These are phyloP conservation scores for Sphaerolaimus hirsutus DNA, from an alignment of 2,888 invertebrate species.

Conservation along the genomic window DNA sequence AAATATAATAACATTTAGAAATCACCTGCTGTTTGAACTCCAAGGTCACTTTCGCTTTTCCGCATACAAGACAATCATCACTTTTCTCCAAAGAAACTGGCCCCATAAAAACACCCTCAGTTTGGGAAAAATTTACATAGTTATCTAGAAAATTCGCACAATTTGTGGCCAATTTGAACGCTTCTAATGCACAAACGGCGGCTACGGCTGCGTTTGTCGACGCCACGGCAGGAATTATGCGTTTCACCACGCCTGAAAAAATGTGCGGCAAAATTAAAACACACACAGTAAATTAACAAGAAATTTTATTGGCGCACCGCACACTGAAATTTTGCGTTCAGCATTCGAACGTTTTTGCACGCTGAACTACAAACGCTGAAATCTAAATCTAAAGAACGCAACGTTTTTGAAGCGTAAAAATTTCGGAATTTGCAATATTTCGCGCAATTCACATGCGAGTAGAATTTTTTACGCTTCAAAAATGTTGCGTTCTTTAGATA, in stretches of 20 bases:
- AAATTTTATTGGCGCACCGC: too few species aligned
- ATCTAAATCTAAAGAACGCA: too few species aligned
- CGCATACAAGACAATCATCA: background rate
- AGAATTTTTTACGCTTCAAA: too few species aligned
- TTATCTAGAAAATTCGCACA: slow-evolving; percentile 71
- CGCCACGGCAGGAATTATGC: slow-evolving; percentile 95
- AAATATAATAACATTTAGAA: background rate
- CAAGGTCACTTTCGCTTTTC: background rate
- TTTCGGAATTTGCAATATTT: too few species aligned
- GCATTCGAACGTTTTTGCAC: too few species aligned
- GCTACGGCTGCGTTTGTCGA: slow-evolving; percentile 98
- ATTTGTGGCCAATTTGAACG: slow-evolving; percentile 79
- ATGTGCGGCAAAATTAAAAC: too few species aligned
- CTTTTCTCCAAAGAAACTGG: background rate
- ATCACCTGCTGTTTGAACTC: background rate
- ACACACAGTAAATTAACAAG: too few species aligned
- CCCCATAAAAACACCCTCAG: slow-evolving; percentile 75
- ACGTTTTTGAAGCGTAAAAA: too few species aligned
- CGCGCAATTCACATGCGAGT: too few species aligned
- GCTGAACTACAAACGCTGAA: too few species aligned
- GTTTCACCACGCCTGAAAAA: slow-evolving; percentile 49
- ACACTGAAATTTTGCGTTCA: too few species aligned
- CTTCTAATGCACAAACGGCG: slow-evolving; percentile 78
- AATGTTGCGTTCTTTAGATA: too few species aligned
- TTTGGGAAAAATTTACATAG: slow-evolving; percentile 85